Base-by-base conservation (phyloP, 1,140 invertebrate species). In the Teleopsis dalmanni region DNA sequence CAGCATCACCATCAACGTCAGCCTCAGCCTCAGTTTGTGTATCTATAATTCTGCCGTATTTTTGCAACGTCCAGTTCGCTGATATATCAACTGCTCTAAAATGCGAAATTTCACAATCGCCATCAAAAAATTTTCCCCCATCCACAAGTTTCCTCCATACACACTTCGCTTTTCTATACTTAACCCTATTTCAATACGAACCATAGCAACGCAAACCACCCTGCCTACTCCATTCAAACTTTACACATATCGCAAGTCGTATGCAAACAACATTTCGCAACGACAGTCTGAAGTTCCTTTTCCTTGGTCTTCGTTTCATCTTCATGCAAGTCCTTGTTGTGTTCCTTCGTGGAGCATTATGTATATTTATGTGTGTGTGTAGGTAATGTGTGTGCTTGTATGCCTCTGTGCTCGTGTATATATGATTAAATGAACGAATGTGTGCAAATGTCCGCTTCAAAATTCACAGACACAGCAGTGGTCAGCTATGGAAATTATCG, bases 271-370 rank as follows among this genome's bases (percentile, higher is more conserved):
- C 59, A 64, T 66, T 66, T 66, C 64, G 64, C 64, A 66, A 62
- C 64, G 61, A 62, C 61, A 66, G 57, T 66, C 64, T 61, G 61
- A 23, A 52, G 23, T 36, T 52, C 27, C 45, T 52, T 47, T 65
- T 66, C 64, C 64, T 66, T 66, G 64, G 64, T 66, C 64, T 66
- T 66, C 64, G 64, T 62, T 66, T 64, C 66, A 66, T 66, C 64
- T 66, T 66, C 64, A 66, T 66, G 61, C 57, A 60, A 62, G 64
- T 62, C 64, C 61, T 66, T 66, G 62, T 63, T 55, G 48, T 56
- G 23, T 19, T 51, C 22, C 50, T 51, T 51, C 44, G 37, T 47
- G 23, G 11, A 38, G 46, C 14, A n/a, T n/a, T n/a, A n/a, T 50
- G 48, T 29, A 33, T 22, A 11, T 35, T 13, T 50, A n/a, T 11